Evolutionary conservation across 2,113 vertebrate genomes (phyloP).

Genomic region (Perccottus glenii): DNA sequence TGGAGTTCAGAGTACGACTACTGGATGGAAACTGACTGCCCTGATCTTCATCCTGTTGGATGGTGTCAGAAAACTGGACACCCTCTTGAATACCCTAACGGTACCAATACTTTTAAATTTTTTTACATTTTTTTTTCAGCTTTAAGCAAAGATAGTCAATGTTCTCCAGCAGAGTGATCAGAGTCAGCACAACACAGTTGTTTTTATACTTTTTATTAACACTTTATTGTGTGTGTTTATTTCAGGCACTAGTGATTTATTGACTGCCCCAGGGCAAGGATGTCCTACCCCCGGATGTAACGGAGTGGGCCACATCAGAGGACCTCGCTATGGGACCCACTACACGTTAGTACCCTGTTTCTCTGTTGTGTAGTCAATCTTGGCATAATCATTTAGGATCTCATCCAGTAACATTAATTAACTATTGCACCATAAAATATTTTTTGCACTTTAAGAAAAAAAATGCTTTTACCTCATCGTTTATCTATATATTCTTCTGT

Average conservation of each 20-base stretch:
- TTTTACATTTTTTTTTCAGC: neutral
- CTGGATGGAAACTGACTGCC: conserved; percentile 88
- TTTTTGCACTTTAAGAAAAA: no score
- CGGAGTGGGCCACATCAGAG: conserved; percentile 87
- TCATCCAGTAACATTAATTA: neutral
- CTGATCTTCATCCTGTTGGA: conserved; percentile 88
- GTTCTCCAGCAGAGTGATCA: conserved; percentile 4
- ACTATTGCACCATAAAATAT: no score
- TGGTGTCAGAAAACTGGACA: conserved; percentile 94
- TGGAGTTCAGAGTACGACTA: conserved; percentile 88
- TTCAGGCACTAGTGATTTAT: conserved; percentile 72
- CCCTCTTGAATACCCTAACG: conserved; percentile 83
- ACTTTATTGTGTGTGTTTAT: neutral
- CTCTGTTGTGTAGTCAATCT: neutral
- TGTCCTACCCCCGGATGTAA: conserved; percentile 90
- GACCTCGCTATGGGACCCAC: conserved; percentile 89
- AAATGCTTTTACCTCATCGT: no score
- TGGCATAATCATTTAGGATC: neutral
- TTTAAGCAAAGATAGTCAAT: neutral
- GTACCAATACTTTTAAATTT: conserved; percentile 65
- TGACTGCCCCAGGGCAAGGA: conserved; percentile 78
- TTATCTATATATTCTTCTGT: no score
- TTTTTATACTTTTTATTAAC: conserved; percentile 25
- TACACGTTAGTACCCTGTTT: conserved; percentile 81
- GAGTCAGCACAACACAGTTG: conserved; percentile 26